Evolutionary conservation across 2,888 invertebrate genomes (phyloP).

Genomic region (Hoplodrina ambigua): DNA sequence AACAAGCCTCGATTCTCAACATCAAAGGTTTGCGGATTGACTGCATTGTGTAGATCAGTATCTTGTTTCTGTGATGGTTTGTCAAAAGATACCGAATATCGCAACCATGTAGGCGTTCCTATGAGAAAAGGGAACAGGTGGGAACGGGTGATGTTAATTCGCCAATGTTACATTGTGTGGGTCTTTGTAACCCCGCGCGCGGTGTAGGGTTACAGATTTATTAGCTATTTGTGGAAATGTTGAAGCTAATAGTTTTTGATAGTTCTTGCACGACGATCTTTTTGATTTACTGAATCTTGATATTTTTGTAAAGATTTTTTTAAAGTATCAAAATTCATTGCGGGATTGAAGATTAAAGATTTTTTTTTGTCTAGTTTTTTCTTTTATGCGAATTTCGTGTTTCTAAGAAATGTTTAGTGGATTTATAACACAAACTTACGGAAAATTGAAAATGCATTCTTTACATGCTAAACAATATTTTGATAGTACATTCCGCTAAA

Average conservation of each 20-base stretch:
- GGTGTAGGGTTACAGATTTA: slow-evolving; percentile 63
- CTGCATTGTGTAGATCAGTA: slow-evolving; percentile 75
- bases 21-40: slow-evolving; percentile 72
- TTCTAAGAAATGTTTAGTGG: not conserved
- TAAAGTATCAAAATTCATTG: slow-evolving; percentile 19
- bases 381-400: not conserved
- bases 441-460: not conserved
- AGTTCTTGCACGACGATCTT: slow-evolving; percentile 40
- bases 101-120: slow-evolving; percentile 56
- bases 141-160: slow-evolving; percentile 80
- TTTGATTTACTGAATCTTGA: slow-evolving; percentile 33
- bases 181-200: slow-evolving; percentile 49
- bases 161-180: slow-evolving; percentile 75
- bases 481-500: not conserved
- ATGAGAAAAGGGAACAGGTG: slow-evolving; percentile 81
- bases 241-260: slow-evolving; percentile 56
- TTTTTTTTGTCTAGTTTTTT: not conserved
- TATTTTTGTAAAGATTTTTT: slow-evolving; percentile 38
- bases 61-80: slow-evolving; percentile 79
- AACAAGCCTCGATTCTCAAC: slow-evolving; percentile 31
- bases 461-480: too few relatives aligned
- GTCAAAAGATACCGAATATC: slow-evolving; percentile 79
- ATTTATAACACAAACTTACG: not conserved
- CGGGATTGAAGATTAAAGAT: slow-evolving; percentile 25
- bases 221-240: slow-evolving; percentile 55